phyloP scores from a whole-genome alignment of 2,113 vertebrate genomes.

The Hypanus sabinus region DNA sequence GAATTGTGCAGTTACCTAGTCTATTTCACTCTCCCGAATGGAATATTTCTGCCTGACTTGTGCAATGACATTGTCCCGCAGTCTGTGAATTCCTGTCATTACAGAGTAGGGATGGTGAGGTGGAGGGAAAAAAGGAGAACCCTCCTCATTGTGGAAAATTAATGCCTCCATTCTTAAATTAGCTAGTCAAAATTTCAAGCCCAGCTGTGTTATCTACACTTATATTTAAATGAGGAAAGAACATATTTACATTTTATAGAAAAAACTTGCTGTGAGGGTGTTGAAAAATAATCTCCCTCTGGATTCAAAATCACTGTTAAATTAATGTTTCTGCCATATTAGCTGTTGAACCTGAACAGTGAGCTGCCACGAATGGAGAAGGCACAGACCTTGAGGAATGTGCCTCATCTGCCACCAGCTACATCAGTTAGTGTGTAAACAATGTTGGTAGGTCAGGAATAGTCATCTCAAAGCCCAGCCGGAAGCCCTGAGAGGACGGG shows the following conservation, averaged over 20 bases:
- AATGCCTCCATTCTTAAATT: neutral
- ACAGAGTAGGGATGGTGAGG: neutral
- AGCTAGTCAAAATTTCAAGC: neutral
- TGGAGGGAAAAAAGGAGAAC: neutral
- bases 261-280: neutral
- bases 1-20: neutral
- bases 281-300: neutral
- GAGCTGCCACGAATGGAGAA: too few relatives aligned
- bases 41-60: neutral
- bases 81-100: neutral
- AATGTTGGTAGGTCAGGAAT: too few relatives aligned
- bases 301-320: neutral
- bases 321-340: neutral
- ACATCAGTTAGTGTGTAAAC: too few relatives aligned
- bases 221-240: conserved; percentile 2
- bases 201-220: neutral
- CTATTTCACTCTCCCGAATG: neutral
- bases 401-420: too few relatives aligned
- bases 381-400: too few relatives aligned
- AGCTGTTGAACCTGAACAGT: too few relatives aligned
- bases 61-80: neutral
- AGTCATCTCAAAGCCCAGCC: too few relatives aligned
- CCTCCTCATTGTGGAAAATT: neutral
- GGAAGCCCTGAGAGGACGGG: too few relatives aligned
- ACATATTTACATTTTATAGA: neutral